These are phyloP conservation scores for Setipinna tenuifilis DNA, from an alignment of 2,797 vertebrate species.

Conservation along the genomic window DNA sequence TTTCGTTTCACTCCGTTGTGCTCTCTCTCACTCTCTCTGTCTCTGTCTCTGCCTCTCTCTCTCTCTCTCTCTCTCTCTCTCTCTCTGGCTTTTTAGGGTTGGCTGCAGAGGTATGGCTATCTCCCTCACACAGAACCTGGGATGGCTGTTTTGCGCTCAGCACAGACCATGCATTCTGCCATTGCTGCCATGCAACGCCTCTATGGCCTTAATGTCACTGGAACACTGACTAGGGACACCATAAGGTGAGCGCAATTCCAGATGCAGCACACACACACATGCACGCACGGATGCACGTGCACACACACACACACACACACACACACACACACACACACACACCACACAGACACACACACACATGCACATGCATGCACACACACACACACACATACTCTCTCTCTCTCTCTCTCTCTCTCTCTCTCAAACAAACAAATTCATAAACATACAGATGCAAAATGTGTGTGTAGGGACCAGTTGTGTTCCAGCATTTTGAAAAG, in stretches of 20 bases:
- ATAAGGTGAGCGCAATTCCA: conserved; percentile 86
- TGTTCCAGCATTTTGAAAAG: background rate
- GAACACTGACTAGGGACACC: conserved; percentile 92
- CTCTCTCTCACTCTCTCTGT: background rate
- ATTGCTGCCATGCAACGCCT: conserved; percentile 97
- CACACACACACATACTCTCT: background rate
- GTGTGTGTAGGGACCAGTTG: background rate
- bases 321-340: background rate
- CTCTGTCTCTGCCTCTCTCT: background rate
- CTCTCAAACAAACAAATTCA: background rate
- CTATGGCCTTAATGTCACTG: conserved; percentile 97
- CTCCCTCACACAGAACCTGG: conserved; percentile 89
- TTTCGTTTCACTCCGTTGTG: background rate
- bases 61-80: background rate
- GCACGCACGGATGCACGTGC: background rate
- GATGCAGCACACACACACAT: conserved; percentile 7
- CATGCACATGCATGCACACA: background rate
- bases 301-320: conserved; percentile 19
- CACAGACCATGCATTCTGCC: conserved; percentile 93
- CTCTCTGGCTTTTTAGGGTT: conserved; percentile 76
- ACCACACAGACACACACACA: conserved; percentile 27
- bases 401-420: background rate
- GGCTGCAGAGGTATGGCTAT: conserved; percentile 99
- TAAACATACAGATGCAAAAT: background rate
- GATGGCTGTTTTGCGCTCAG: conserved; percentile 93